Base-by-base conservation (phyloP, 2,113 vertebrate species). In the Sigmodon hispidus region DNA sequence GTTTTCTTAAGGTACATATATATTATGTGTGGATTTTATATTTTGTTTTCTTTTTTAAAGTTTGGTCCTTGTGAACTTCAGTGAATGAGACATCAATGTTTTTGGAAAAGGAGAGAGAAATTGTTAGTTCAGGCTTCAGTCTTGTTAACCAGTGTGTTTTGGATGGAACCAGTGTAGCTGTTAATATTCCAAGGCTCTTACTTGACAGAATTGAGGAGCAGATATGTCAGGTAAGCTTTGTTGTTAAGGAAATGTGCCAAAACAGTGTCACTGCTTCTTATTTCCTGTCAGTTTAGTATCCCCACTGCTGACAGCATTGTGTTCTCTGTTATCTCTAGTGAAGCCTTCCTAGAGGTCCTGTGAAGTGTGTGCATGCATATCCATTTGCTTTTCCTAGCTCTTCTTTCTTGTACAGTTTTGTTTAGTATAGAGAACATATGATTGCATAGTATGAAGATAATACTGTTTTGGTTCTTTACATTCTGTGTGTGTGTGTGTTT, bases 11-110 rank as follows among this genome's bases (percentile, higher is more conserved):
- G 57, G 1, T 84, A 17, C n/a, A 7, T 89, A 55, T 7, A 61
- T 55, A 57, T 92, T 94, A 50, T 65, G 2, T 87, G 34, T 85
- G 65, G 72, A 94, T 16, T 73, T 90, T 85, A 80, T 88, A 76
- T 2, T 65, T 80, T 93, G 6, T 92, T 4, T 97, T 17, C 92
- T 11, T 95, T 2, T 97, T 97, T 31, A 93, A 97, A 99, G 99
- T 99, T 91, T 98, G 98, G 13, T 94, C 90, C 90, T 97, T 99
- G 96, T 99, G 99, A 99, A 87, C 97, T 1, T 50, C 81, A 91
- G 86, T 99, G 90, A 98, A 98, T 80, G 97, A 96, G 97, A 98
- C 97, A 31, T 90, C 99, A 63, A 94, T 63, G 0, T 65, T 97
- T 45, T 97, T 99, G 96, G 97, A 98, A 98, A 98, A 98, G 40